A percentile compares a stretch with the other conserved stretches of the same genome.
These are phyloP conservation scores for Microctonus aethiopoides DNA, from an alignment of 2,888 invertebrate species.

Conservation along the genomic window DNA sequence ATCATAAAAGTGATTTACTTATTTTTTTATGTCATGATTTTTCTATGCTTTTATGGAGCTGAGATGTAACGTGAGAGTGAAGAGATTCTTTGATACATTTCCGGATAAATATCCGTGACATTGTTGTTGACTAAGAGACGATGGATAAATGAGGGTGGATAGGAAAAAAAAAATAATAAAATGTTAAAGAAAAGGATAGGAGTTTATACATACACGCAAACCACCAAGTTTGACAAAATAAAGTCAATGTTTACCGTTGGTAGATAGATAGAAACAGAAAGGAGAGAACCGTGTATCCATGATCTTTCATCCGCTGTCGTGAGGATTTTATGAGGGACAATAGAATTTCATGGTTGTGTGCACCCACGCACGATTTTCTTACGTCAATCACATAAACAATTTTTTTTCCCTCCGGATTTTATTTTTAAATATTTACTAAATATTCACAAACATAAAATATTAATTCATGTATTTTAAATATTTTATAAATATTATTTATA, in stretches of 20 bases:
- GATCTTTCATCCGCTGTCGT: slow-evolving; percentile 11
- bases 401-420: not conserved
- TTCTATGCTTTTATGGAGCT: not conserved
- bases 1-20: not conserved
- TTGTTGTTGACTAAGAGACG: not conserved
- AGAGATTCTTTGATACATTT: not conserved
- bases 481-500: not conserved
- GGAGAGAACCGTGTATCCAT: slow-evolving; percentile 3
- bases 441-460: not conserved
- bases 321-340: slow-evolving; percentile 18
- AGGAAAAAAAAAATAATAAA: not conserved
- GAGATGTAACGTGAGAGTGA: not conserved
- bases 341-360: slow-evolving; percentile 25
- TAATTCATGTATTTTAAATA: not conserved
- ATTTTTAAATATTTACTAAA: not conserved
- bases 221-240: not conserved
- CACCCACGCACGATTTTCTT: not conserved
- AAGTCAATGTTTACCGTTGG: slow-evolving; percentile 7
- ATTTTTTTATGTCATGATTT: not conserved
- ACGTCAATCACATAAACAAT: slow-evolving; percentile 1
- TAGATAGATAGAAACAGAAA: not conserved
- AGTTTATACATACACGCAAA: not conserved
- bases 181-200: not conserved
- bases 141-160: not conserved
- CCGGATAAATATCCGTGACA: slow-evolving; percentile 1